Conservation (phyloP, 2,888 invertebrate species). For the Fragum sueziense region DNA sequence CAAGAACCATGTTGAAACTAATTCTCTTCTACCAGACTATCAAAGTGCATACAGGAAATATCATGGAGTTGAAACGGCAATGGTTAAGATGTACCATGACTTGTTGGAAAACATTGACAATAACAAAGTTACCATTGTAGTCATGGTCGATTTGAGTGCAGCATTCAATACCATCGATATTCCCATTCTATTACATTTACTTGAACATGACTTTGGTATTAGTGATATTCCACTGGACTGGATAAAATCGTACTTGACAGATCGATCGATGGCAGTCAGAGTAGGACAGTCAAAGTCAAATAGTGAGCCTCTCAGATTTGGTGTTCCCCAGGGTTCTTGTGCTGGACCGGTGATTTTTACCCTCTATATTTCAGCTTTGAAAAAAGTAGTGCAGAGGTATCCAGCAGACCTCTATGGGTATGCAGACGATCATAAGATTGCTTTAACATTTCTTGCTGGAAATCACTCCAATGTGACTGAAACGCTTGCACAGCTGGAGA, state of each 20-base stretch:
- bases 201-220: constrained; percentile 36
- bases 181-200: constrained; percentile 26
- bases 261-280: constrained; percentile 26
- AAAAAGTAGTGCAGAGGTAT: constrained; percentile 33
- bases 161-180: constrained; percentile 49
- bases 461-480: constrained; percentile 11
- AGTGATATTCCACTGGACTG: constrained; percentile 31
- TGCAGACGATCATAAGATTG: constrained; percentile 41
- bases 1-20: constrained; percentile 27
- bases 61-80: constrained; percentile 37
- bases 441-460: constrained; percentile 37
- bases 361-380: constrained; percentile 44
- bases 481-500: constrained; percentile 28
- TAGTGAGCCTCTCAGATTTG: constrained; percentile 31
- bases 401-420: constrained; percentile 35
- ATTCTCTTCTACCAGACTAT: constrained; percentile 31
- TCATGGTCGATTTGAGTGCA: constrained; percentile 50
- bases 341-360: constrained; percentile 42
- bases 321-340: constrained; percentile 39
- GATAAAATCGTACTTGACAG: constrained; percentile 44
- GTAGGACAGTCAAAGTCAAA: constrained; percentile 10
- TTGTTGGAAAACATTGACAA: constrained; percentile 25
- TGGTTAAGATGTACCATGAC: constrained; percentile 45
- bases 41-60: constrained; percentile 46
- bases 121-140: constrained; percentile 24